These are phyloP conservation scores for Sciurus niger DNA, from an alignment of 2,113 vertebrate species.

Conservation along the genomic window DNA sequence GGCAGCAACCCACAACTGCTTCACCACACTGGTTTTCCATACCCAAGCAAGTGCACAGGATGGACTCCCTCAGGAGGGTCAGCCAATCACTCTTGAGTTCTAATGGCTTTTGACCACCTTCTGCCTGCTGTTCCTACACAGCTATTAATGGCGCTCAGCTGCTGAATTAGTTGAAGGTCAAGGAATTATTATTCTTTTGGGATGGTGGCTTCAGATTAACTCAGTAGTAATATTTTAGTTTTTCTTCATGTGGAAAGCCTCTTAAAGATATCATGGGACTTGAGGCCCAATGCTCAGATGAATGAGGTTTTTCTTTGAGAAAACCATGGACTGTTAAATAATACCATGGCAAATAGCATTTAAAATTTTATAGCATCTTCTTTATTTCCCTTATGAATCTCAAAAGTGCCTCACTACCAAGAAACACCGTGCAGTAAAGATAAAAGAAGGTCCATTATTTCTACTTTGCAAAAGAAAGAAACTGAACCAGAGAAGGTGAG, in stretches of 20 bases:
- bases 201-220: neutral
- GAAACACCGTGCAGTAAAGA: neutral
- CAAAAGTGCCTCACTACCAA: neutral
- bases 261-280: neutral
- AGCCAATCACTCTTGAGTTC: neutral
- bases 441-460: neutral
- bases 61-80: neutral
- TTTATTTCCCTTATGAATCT: neutral
- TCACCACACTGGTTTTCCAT: neutral
- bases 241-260: slow-evolving; percentile 40
- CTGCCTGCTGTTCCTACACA: neutral
- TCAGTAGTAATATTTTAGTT: neutral
- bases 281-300: slow-evolving; percentile 4
- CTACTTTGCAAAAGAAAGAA: slow-evolving; percentile 3
- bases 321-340: slow-evolving; percentile 64
- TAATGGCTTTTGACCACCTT: neutral
- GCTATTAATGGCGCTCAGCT: neutral
- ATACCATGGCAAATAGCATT: neutral
- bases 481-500: neutral
- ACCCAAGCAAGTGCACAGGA: neutral
- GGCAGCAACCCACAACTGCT: fast-evolving
- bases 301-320: slow-evolving; percentile 49
- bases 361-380: neutral
- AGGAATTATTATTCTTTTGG: neutral
- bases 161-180: slow-evolving; percentile 13